Conservation (phyloP, 2,888 invertebrate species). For the Microdon myrmicae region DNA sequence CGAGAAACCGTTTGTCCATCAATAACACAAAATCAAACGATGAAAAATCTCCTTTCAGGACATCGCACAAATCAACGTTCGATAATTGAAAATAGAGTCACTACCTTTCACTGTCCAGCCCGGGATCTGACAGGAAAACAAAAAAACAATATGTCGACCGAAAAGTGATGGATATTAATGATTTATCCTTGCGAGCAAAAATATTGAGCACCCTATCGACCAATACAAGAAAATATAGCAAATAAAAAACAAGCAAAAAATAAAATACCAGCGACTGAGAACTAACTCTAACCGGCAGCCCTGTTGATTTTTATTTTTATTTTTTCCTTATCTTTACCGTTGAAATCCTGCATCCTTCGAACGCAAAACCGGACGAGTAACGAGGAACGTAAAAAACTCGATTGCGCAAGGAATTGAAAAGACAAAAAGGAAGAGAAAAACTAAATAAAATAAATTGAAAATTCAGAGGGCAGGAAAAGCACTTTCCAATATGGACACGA, state of each 20-base stretch:
- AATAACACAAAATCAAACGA: slow-evolving; percentile 44
- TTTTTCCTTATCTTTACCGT: slow-evolving; percentile 9
- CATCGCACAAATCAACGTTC: slow-evolving; percentile 9
- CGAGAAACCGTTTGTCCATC: slow-evolving; percentile 26
- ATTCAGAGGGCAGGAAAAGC: slow-evolving; percentile 7
- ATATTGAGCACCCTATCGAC: no score
- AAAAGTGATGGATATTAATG: slow-evolving; percentile 51
- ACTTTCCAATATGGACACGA: slow-evolving; percentile 21
- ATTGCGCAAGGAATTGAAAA: slow-evolving; percentile 16
- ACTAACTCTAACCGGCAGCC: slow-evolving; percentile 4
- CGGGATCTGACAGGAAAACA: slow-evolving; percentile 9
- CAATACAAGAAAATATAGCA: no score
- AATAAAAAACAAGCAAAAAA: slow-evolving; percentile 6
- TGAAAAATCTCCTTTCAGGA: slow-evolving; percentile 22
- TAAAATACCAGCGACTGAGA: neutral
- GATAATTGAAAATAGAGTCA: slow-evolving; percentile 30
- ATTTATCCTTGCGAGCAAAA: slow-evolving; percentile 31
- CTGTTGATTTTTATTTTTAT: neutral
- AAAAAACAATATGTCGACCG: slow-evolving; percentile 41
- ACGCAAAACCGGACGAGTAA: no score
- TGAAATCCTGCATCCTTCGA: slow-evolving; percentile 37
- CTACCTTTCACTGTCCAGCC: neutral
- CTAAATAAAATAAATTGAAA: slow-evolving; percentile 23
- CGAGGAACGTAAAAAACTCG: neutral
- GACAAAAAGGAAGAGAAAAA: neutral